Conservation (phyloP, 1,140 invertebrate genomes). For the Lutraria rhynchaena region DNA sequence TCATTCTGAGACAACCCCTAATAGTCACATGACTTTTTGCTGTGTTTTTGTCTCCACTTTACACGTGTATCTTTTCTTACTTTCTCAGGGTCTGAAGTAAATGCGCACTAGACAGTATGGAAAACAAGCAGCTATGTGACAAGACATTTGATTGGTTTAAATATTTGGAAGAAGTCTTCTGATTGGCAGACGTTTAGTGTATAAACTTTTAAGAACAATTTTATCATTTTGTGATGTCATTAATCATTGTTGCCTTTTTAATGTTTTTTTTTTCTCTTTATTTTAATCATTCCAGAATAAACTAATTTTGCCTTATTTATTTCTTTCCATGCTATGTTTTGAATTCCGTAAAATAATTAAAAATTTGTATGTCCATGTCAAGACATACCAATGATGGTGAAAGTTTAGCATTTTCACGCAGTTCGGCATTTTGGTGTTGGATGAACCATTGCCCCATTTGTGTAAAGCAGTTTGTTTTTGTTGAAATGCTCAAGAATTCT, state of each 20-base stretch:
- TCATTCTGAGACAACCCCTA: conserved; percentile 7
- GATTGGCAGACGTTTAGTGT: conserved; percentile 3
- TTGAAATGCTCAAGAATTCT: too few relatives aligned
- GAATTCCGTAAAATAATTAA: too few relatives aligned
- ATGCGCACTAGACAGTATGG: conserved; percentile 41
- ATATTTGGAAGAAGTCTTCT: conserved; percentile 19
- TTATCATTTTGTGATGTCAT: not conserved
- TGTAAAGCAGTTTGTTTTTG: too few relatives aligned
- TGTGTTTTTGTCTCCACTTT: conserved; percentile 32
- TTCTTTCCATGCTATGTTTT: too few relatives aligned
- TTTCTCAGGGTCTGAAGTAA: conserved; percentile 54
- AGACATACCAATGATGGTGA: too few relatives aligned
- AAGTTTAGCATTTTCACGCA: too few relatives aligned
- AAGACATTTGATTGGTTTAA: not conserved
- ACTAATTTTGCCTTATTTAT: not conserved
- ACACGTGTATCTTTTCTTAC: conserved; percentile 38
- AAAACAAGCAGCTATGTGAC: conserved; percentile 30
- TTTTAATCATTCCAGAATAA: conserved; percentile 1
- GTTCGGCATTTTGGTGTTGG: too few relatives aligned
- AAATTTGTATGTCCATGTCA: too few relatives aligned
- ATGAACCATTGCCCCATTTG: too few relatives aligned
- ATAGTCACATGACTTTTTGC: conserved; percentile 11
- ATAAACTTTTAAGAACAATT: not conserved
- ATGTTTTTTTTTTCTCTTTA: not conserved
- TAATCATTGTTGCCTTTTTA: not conserved